phyloP scores from a whole-genome alignment of 2,113 vertebrate genomes.

The Myodes glareolus region DNA sequence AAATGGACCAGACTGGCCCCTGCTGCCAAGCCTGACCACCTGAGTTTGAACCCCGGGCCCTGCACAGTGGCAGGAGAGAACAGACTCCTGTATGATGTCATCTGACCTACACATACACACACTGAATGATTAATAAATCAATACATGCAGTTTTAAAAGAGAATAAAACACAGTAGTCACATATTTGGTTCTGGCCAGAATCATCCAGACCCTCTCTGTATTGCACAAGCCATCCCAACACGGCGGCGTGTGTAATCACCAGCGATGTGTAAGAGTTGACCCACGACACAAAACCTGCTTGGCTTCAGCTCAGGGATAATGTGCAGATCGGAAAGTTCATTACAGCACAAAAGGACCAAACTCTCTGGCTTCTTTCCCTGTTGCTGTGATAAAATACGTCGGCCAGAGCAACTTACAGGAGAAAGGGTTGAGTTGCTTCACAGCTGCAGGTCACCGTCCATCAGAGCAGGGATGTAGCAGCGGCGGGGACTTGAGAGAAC shows the following conservation, averaged over 20 bases:
- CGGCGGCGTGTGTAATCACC: fast-evolving
- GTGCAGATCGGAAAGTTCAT: background rate
- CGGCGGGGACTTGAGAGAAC: no score
- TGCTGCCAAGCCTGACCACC: background rate
- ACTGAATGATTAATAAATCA: no score
- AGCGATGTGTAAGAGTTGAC: background rate
- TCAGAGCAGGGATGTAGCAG: no score
- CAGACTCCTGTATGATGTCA: background rate
- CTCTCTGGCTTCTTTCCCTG: background rate
- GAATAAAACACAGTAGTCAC: background rate
- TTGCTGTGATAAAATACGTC: background rate
- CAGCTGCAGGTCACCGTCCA: no score
- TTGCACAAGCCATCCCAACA: background rate
- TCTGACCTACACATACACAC: background rate
- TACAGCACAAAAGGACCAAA: background rate
- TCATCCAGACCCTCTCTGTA: background rate
- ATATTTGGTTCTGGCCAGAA: background rate
- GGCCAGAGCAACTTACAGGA: background rate
- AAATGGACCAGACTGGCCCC: background rate
- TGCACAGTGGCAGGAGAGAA: no score
- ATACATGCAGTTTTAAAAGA: background rate
- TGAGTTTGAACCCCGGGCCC: background rate
- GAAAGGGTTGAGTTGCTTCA: background rate
- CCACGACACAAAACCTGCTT: background rate
- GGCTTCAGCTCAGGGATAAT: background rate